These are phyloP conservation scores for Odocoileus virginianus DNA, from an alignment of 2,113 vertebrate genomes.

Conservation along the genomic window DNA sequence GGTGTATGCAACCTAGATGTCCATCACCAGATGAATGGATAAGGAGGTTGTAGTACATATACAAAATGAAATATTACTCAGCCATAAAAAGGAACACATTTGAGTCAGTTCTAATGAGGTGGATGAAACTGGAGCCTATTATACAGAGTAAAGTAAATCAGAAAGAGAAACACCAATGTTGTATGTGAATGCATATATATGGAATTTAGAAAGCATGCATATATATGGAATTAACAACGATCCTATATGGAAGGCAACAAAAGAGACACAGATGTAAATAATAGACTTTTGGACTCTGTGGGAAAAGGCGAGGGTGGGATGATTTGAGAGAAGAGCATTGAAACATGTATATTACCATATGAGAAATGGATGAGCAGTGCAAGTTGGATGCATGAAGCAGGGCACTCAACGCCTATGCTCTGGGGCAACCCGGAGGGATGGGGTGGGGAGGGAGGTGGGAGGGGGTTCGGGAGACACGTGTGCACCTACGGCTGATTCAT, in stretches of 20 bases:
- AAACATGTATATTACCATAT: not conserved
- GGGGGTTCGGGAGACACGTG: accelerated
- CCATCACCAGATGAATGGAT: not conserved
- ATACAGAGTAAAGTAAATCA: not conserved
- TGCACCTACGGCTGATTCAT: not conserved
- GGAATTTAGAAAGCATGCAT: not conserved
- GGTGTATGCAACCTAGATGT: not conserved
- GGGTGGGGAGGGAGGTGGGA: not conserved
- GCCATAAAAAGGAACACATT: not conserved
- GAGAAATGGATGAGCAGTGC: not conserved
- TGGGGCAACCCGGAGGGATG: not conserved
- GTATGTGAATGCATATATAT: not conserved
- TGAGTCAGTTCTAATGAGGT: not conserved
- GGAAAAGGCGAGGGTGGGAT: not conserved
- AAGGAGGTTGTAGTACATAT: not conserved
- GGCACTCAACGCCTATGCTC: not conserved
- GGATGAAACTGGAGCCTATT: not conserved
- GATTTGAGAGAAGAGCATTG: not conserved
- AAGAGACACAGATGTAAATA: not conserved
- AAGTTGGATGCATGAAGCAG: not conserved
- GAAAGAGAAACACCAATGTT: not conserved
- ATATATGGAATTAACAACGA: not conserved
- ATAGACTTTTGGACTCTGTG: not conserved
- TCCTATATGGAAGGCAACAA: not conserved
- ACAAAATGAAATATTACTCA: not conserved